These are phyloP conservation scores for Fulica atra DNA, from an alignment of 2,113 vertebrate genomes.

Conservation along the genomic window DNA sequence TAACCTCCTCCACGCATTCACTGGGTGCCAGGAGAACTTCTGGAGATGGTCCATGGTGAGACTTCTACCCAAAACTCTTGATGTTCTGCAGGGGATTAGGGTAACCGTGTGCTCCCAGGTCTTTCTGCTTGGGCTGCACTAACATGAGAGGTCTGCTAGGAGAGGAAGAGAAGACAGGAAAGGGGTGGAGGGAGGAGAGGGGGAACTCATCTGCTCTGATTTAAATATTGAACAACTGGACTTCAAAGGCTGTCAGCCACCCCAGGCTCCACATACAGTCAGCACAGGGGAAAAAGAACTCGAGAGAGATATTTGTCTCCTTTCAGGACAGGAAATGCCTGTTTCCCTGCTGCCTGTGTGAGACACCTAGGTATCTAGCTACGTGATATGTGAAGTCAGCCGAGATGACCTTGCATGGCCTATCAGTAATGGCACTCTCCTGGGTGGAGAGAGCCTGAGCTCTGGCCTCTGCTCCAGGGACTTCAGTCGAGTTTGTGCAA, in stretches of 20 bases:
- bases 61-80: neutral
- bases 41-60: neutral
- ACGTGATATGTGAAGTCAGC: neutral
- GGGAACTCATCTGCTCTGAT: neutral
- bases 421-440: neutral
- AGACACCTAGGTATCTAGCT: neutral
- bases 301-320: neutral
- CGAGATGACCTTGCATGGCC: neutral
- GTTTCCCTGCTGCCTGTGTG: neutral
- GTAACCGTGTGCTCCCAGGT: neutral
- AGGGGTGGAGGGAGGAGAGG: neutral
- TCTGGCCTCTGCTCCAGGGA: neutral
- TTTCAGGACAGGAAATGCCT: conserved; percentile 51
- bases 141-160: neutral
- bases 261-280: neutral
- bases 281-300: neutral
- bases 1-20: neutral
- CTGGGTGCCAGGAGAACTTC: neutral
- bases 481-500: neutral
- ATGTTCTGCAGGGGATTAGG: neutral
- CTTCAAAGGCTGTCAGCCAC: conserved; percentile 28
- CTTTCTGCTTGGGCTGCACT: neutral
- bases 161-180: neutral
- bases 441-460: neutral
- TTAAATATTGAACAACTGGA: conserved; percentile 24